Percentiles rank a stretch among this genome's conserved stretches.
Conservation (phyloP, 1,140 invertebrate species). For the Papilio xuthus region DNA sequence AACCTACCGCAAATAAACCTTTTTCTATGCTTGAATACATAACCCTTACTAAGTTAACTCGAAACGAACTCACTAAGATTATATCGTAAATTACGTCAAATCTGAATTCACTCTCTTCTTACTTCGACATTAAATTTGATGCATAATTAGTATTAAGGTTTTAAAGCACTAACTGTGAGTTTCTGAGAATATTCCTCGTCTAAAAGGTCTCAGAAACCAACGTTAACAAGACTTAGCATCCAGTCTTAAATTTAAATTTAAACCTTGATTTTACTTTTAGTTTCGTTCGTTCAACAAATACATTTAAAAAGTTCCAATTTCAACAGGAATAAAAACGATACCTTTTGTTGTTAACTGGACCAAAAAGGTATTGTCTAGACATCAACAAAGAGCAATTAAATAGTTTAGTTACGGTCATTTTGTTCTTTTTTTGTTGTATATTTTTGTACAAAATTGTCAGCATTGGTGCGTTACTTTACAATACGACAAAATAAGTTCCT, state of each 20-base stretch:
- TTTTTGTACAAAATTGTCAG: neutral
- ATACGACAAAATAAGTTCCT: neutral
- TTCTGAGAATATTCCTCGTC: too few relatives aligned
- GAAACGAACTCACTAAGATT: neutral
- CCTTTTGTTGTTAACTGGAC: neutral
- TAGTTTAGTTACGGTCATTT: neutral
- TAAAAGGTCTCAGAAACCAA: too few relatives aligned
- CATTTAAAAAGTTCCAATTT: neutral
- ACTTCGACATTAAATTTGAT: too few relatives aligned
- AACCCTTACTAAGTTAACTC: constrained; percentile 17
- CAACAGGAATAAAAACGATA: neutral
- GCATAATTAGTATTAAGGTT: too few relatives aligned
- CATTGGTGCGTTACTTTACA: neutral
- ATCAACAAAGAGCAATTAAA: constrained; percentile 6
- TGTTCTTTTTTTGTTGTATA: neutral
- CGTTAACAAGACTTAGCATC: too few relatives aligned
- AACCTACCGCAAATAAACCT: constrained; percentile 16
- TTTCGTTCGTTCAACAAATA: neutral
- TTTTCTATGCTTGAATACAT: constrained; percentile 15
- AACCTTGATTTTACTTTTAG: neutral
- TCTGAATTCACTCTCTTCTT: too few relatives aligned
- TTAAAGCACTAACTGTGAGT: too few relatives aligned
- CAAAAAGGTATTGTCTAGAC: neutral
- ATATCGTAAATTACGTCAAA: neutral
- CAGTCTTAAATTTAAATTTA: neutral